These are phyloP conservation scores for Lingula anatina DNA, from an alignment of 2,888 invertebrate genomes.

Conservation along the genomic window DNA sequence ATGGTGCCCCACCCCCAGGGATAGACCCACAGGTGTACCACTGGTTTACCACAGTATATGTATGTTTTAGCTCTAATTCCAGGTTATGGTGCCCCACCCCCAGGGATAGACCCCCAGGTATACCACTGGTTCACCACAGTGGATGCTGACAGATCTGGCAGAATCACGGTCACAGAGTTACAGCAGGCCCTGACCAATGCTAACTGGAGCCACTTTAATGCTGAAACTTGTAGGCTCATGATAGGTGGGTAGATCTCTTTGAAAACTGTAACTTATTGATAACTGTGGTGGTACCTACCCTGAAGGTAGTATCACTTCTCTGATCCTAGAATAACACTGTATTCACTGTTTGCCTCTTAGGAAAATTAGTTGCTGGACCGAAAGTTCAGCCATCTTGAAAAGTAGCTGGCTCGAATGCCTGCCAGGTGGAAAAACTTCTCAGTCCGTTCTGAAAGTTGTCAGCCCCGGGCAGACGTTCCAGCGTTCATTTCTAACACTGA, in stretches of 20 bases:
- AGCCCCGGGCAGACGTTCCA: too few species aligned
- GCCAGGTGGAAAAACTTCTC: too few species aligned
- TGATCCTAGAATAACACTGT: neutral
- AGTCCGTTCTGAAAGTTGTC: too few species aligned
- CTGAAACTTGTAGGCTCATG: conserved; percentile 79
- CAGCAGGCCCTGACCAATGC: conserved; percentile 78
- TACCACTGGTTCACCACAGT: conserved; percentile 80
- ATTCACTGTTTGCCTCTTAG: neutral
- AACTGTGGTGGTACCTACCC: too few species aligned
- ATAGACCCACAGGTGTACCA: conserved; percentile 69
- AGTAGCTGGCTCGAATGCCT: too few species aligned
- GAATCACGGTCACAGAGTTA: conserved; percentile 71
- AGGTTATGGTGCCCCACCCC: conserved; percentile 8
- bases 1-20: conserved; percentile 40
- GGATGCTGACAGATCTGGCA: conserved; percentile 77
- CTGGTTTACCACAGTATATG: conserved; percentile 81
- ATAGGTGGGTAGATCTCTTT: conserved; percentile 59
- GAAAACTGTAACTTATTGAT: neutral
- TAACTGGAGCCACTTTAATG: conserved; percentile 77
- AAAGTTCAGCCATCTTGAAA: too few species aligned
- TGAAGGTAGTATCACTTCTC: neutral
- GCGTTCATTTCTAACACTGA: too few species aligned
- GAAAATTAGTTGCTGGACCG: too few species aligned
- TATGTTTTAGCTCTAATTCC: too few species aligned
- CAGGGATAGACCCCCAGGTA: conserved; percentile 64